Percentiles rank a stretch among this genome's conserved stretches.
Conservation (phyloP, 2,797 vertebrate genomes). For the Anas georgica region DNA sequence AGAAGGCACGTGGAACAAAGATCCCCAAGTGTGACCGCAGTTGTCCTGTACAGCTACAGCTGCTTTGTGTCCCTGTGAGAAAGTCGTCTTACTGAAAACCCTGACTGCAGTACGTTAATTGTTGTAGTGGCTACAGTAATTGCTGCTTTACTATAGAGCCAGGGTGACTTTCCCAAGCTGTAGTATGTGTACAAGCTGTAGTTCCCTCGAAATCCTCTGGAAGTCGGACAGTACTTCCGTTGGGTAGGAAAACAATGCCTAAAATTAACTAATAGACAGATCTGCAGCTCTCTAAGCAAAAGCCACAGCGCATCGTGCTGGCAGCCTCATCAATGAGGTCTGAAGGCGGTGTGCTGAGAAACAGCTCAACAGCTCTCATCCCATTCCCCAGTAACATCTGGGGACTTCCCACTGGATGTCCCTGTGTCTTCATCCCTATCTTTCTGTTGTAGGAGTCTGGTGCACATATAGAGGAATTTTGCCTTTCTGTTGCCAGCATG, state of each 20-base stretch:
- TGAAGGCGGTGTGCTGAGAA: background rate
- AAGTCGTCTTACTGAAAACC: background rate
- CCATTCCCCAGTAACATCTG: background rate
- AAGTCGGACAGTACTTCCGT: background rate
- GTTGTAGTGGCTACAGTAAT: background rate
- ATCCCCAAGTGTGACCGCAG: background rate
- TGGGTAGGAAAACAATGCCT: background rate
- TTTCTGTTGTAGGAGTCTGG: background rate
- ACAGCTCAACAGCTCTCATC: background rate
- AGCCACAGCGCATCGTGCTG: fast-evolving
- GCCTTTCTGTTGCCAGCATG: background rate
- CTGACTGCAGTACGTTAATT: background rate
- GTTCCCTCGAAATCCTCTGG: background rate
- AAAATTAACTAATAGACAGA: background rate
- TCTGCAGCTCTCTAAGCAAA: fast-evolving
- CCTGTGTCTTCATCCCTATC: background rate
- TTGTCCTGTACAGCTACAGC: background rate
- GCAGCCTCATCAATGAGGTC: background rate
- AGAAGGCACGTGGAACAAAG: background rate
- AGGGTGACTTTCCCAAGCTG: background rate
- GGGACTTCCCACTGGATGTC: background rate
- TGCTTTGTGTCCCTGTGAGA: background rate
- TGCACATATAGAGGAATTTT: background rate
- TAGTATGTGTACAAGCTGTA: background rate
- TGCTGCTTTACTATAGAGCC: background rate